Evolutionary conservation across 2,113 vertebrate species (phyloP).

Genomic region (Nansenia antarctica): DNA sequence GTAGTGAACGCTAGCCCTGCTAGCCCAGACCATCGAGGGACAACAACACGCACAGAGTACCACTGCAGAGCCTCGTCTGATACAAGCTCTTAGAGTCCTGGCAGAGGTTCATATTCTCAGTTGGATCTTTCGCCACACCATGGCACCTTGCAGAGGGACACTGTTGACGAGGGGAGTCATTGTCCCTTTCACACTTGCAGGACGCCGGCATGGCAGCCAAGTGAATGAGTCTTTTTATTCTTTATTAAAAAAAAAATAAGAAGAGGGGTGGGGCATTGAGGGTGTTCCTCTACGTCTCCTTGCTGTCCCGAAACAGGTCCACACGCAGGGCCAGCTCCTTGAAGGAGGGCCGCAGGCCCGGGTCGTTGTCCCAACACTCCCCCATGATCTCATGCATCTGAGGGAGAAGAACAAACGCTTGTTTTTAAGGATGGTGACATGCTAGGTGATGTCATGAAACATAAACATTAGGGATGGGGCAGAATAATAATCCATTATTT

Average conservation of each 20-base stretch:
- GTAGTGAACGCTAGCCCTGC: slow-evolving; percentile 62
- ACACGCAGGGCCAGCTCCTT: slow-evolving; percentile 84
- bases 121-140: slow-evolving; percentile 22
- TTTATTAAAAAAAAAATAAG: too few species aligned
- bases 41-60: neutral
- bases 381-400: slow-evolving; percentile 91
- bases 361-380: slow-evolving; percentile 90
- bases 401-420: neutral
- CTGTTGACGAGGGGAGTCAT: slow-evolving; percentile 2
- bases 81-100: slow-evolving; percentile 20
- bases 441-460: neutral
- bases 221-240: slow-evolving; percentile 11
- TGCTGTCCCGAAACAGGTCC: slow-evolving; percentile 85
- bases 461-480: neutral
- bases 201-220: neutral
- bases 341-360: slow-evolving; percentile 83
- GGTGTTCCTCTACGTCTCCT: slow-evolving; percentile 60
- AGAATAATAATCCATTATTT: neutral
- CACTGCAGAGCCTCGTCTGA: slow-evolving; percentile 5
- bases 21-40: slow-evolving; percentile 38
- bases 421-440: neutral
- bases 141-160: slow-evolving; percentile 21
- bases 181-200: slow-evolving; percentile 31
- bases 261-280: slow-evolving; percentile 44
- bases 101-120: slow-evolving; percentile 4